Evolutionary conservation across 2,113 vertebrate genomes (phyloP), one percentile per base, ranked within the genome.

Genomic region (Triplophysa dalaica): DNA sequence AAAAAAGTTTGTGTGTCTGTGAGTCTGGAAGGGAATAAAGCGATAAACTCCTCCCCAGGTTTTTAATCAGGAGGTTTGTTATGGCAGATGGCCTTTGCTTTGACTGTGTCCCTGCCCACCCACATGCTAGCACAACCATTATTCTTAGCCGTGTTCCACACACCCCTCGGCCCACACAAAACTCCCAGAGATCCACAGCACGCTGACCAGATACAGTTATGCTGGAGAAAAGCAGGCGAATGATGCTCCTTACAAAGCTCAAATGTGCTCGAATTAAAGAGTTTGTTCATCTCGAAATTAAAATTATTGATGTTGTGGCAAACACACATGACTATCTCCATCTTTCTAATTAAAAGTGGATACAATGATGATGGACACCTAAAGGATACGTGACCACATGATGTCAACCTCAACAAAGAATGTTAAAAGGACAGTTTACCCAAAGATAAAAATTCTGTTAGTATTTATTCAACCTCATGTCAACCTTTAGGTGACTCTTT

Each of bases 221-320:
- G 86, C 86, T 85, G 85, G 87, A 84, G 85, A 85, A 87, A 56
- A n/a, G 19, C 19, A n/a, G 16, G 84, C 50, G 78, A 87, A 80
- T 88, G 89, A 90, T 88, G 87, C 83, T 87, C 89, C 90, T 90
- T 89, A 88, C 88, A 85, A 82, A 85, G 82, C 80, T 85, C 86
- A 88, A 89, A 90, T 82, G 88, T 76, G 85, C 86, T 88, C 88
- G 89, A 89, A 90, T 87, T 83, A 81, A 89, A 86, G 69, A 86
- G 86, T 78, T 66, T 2, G 8, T 45, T 16, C 17, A 52, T 17
- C 13, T 0, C 17, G 8, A 54, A 54, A 17, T 14, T 54, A 1
- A 7, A 38, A 38, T 33, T 33, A 2, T 29, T 43, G 41, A 43
- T 43, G 41, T 43, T 43, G 41, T 43, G 1, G 8, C 41, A 12